Percentiles rank a stretch among this genome's conserved stretches.
Evolutionary conservation across 2,113 vertebrate genomes (phyloP).

Genomic region (Eupsittula cactorum): DNA sequence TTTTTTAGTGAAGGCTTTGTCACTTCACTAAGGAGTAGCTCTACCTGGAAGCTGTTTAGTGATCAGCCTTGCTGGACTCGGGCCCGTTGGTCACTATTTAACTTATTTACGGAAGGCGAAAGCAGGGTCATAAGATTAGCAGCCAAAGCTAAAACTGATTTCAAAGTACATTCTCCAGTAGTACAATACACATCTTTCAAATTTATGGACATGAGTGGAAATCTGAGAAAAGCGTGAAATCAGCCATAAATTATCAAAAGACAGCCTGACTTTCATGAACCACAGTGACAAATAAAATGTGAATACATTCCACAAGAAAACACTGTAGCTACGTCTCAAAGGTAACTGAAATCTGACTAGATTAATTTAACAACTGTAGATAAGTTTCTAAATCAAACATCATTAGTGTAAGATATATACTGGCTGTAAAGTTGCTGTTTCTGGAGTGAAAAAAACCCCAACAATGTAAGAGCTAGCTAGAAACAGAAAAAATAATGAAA

Average conservation of each 20-base stretch:
- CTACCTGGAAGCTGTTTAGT: neutral
- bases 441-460: neutral
- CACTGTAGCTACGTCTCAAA: neutral
- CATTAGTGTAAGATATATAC: neutral
- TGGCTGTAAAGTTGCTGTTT: neutral
- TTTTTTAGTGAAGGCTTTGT: neutral
- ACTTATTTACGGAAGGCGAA: neutral
- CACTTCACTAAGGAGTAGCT: neutral
- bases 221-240: conserved; percentile 3
- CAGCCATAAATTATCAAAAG: neutral
- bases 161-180: neutral
- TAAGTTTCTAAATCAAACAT: conserved; percentile 14
- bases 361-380: conserved; percentile 20
- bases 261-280: neutral
- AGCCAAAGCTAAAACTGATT: neutral
- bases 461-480: neutral
- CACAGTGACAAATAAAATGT: neutral
- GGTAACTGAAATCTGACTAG: neutral
- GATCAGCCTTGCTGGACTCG: neutral
- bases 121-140: neutral
- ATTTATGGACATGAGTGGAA: neutral
- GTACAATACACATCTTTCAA: neutral
- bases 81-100: neutral
- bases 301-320: neutral
- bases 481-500: neutral